Conservation (phyloP, 2,888 invertebrate genomes). For the Crepidodera aurea region DNA sequence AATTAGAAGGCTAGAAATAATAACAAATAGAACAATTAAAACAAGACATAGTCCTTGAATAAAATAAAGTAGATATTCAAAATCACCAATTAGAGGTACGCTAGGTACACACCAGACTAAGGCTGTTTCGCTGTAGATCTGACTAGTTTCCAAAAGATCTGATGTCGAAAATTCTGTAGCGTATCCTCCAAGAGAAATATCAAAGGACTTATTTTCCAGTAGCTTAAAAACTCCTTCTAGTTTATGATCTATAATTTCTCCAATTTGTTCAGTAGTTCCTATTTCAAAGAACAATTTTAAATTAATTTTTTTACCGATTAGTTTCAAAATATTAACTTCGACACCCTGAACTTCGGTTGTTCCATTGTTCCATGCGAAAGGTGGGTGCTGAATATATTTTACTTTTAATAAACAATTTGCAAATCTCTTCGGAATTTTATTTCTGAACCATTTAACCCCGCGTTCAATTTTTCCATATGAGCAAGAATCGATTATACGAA, state of each 20-base stretch:
- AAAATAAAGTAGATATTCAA: conserved; percentile 21
- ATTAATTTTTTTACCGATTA: conserved; percentile 6
- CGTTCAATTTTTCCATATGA: conserved; percentile 19
- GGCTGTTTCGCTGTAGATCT: conserved; percentile 16
- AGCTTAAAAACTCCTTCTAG: not conserved
- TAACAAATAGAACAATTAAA: not conserved
- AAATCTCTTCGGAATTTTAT: conserved; percentile 23
- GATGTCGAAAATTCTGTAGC: conserved; percentile 5
- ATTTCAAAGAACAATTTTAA: not conserved
- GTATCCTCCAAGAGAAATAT: conserved; percentile 32
- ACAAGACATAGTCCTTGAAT: not conserved
- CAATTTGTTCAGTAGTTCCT: not conserved
- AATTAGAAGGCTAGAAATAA: conserved; percentile 8
- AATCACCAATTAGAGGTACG: conserved; percentile 6
- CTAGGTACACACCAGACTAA: conserved; percentile 33
- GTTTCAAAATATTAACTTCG: conserved; percentile 14
- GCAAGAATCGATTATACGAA: conserved; percentile 17
- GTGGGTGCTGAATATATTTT: conserved; percentile 14
- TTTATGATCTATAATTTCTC: not conserved
- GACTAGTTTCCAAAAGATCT: conserved; percentile 13
- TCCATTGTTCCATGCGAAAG: conserved; percentile 15
- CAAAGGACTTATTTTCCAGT: conserved; percentile 23
- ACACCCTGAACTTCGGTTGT: conserved; percentile 3
- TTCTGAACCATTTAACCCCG: conserved; percentile 22
- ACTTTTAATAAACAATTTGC: conserved; percentile 26